A percentile compares a stretch with the other conserved stretches of the same genome.
phyloP scores from a whole-genome alignment of 2,888 invertebrate genomes.

The Pterostichus niger region DNA sequence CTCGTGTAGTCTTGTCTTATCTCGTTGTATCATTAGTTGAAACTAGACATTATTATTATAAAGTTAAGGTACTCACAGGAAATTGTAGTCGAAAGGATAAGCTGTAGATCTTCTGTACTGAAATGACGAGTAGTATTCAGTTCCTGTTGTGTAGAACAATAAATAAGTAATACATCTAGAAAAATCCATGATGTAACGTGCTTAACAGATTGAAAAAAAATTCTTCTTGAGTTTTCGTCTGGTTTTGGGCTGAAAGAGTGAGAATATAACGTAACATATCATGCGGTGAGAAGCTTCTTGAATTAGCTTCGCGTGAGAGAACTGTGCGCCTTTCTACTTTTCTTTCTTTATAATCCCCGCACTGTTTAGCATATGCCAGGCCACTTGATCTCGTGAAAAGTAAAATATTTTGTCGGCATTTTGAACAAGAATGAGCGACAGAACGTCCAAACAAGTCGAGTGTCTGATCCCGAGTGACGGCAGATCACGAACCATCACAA shows the following conservation, averaged over 20 bases:
- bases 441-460: slow-evolving; percentile 66
- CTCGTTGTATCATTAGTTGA: too few relatives aligned
- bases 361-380: slow-evolving; percentile 73
- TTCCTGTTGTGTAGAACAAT: too few relatives aligned
- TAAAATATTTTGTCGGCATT: slow-evolving; percentile 74
- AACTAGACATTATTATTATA: too few relatives aligned
- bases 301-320: slow-evolving; percentile 57
- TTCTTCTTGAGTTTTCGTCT: background rate
- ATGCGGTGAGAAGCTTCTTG: slow-evolving; percentile 4
- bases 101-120: too few relatives aligned
- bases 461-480: background rate
- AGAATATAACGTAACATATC: background rate
- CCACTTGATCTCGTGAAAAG: slow-evolving; percentile 73
- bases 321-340: slow-evolving; percentile 67
- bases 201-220: background rate
- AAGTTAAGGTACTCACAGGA: too few relatives aligned
- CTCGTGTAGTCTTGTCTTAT: too few relatives aligned
- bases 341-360: slow-evolving; percentile 70
- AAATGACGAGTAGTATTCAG: too few relatives aligned
- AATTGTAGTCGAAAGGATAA: too few relatives aligned
- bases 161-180: too few relatives aligned
- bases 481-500: slow-evolving; percentile 23
- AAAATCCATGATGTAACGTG: too few relatives aligned
- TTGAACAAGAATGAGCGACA: slow-evolving; percentile 72
- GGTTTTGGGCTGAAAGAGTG: background rate